Base-by-base conservation (phyloP, 2,113 vertebrate genomes). In the Oceanodroma tethys region DNA sequence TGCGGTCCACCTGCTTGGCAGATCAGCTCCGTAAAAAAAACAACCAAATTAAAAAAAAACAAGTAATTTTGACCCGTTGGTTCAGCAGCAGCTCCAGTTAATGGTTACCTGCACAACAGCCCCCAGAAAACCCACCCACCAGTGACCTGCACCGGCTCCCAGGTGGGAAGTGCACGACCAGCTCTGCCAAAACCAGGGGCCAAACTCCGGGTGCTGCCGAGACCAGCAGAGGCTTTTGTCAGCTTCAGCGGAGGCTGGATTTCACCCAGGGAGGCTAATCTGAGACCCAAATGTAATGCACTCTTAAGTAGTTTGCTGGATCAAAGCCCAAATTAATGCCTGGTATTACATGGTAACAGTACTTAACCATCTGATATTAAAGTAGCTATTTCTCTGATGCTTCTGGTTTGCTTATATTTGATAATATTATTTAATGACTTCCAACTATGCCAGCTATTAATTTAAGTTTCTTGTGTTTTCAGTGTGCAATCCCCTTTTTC, bases 91-190 rank as follows among this genome's bases (percentile, higher is more conserved):
- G 72, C 67, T 55, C 43, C 58, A 7, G 0, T 9, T 6, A 1
- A 10, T 2, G n/a, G 43, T 14, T 30, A 30, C 29, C 45, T 23
- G 29, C 65, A 59, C n/a, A 10, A 10, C 63, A 91, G 63, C 21
- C 36, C 65, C 70, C 25, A 7, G 19, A 66, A n/a, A 38, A 19
- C 25, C 13, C 38, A 1, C 4, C 38, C 47, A 22, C 1, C 30
- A 0, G 53, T 3, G 53, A 48, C 42, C 58, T 5, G 43, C 71
- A n/a, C 3, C 63, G 20, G 20, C 1, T n/a, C 29, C 0, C 32
- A 10, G 50, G 25, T 10, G 26, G 45, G 25, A 19, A 12, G 45
- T 0, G 6, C 81, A 6, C 2, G 3, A 1, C 36, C 75, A 63
- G 67, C 53, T 80, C 85, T 8, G 23, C n/a, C 6, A 2, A 59